phyloP scores from a whole-genome alignment of 2,888 invertebrate genomes.

The Exocentrus adspersus region DNA sequence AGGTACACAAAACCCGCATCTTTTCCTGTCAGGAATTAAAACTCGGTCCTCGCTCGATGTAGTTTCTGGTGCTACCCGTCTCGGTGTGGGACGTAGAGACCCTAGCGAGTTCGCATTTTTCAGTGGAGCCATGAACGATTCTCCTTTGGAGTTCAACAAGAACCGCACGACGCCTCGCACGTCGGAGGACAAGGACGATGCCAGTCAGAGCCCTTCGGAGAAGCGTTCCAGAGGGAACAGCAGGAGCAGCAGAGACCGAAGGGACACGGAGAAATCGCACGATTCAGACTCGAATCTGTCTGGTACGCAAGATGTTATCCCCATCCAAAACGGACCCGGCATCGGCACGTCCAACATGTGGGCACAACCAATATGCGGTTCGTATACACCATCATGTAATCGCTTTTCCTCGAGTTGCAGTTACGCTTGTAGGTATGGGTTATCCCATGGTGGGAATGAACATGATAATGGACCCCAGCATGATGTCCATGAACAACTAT shows the following conservation, averaged over 20 bases:
- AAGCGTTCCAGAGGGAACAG: constrained; percentile 30
- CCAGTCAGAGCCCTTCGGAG: constrained; percentile 56
- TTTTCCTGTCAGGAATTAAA: no score
- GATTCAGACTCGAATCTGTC: constrained; percentile 64
- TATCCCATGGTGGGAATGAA: constrained; percentile 68
- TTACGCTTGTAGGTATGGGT: constrained; percentile 55
- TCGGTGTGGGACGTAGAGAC: constrained; percentile 24
- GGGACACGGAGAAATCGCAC: constrained; percentile 62
- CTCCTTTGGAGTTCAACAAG: constrained; percentile 71
- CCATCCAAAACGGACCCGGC: constrained; percentile 50
- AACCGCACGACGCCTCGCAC: constrained; percentile 68
- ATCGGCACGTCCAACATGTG: constrained; percentile 58
- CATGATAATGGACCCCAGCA: constrained; percentile 74
- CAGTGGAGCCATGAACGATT: constrained; percentile 65
- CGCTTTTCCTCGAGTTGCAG: background rate
- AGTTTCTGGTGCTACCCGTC: constrained; percentile 8
- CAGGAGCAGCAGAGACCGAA: constrained; percentile 52
- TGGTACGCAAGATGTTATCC: constrained; percentile 54
- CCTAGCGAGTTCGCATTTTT: constrained; percentile 39
- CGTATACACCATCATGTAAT: constrained; percentile 24
- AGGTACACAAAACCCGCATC: no score
- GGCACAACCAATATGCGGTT: constrained; percentile 48
- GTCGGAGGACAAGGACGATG: constrained; percentile 62
- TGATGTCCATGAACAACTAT: constrained; percentile 68
- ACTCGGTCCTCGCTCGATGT: no score